phyloP scores from a whole-genome alignment of 2,888 invertebrate species.

The Chrysina gloriosa region DNA sequence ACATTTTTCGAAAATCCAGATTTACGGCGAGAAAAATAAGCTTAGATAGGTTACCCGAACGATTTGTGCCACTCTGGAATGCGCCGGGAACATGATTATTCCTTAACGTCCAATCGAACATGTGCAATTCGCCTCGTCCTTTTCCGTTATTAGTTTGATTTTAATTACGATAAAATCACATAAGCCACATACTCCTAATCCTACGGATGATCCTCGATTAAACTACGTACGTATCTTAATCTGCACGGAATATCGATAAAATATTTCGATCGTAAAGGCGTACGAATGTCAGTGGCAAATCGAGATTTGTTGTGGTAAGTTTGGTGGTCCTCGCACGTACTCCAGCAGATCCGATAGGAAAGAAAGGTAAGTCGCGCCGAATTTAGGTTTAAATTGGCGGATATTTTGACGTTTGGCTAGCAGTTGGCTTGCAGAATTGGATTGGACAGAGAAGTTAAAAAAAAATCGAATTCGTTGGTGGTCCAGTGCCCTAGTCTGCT shows the following conservation, averaged over 20 bases:
- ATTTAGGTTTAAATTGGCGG: too few species aligned
- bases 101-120: neutral
- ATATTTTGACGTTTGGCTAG: too few species aligned
- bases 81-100: too few species aligned
- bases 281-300: neutral
- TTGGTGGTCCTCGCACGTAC: neutral
- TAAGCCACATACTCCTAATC: neutral
- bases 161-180: neutral
- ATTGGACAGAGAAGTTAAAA: too few species aligned
- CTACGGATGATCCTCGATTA: neutral
- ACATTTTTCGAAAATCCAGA: neutral
- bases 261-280: neutral
- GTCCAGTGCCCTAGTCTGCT: too few species aligned
- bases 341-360: too few species aligned
- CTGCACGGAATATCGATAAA: neutral
- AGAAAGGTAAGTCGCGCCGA: too few species aligned
- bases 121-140: neutral
- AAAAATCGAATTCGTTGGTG: too few species aligned
- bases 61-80: too few species aligned
- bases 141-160: slow-evolving; percentile 7
- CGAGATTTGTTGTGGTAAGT: neutral
- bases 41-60: neutral
- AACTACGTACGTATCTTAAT: slow-evolving; percentile 9
- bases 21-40: neutral
- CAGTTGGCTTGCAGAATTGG: too few species aligned